Percentiles rank a stretch among this genome's conserved stretches.
Conservation (phyloP, 2,888 invertebrate genomes). For the Drosophila setosimentum region DNA sequence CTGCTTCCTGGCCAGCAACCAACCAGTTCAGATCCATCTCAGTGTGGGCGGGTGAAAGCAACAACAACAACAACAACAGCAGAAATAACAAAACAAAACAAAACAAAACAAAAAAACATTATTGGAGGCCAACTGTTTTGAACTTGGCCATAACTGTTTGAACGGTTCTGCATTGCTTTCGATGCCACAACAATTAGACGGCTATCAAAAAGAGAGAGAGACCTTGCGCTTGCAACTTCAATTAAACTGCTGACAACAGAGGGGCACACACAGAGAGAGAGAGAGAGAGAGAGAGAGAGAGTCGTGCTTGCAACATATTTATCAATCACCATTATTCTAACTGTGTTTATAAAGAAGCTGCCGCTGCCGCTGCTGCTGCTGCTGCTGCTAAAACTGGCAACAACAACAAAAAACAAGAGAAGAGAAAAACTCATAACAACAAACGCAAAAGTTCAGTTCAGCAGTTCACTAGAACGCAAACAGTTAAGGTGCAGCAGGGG, state of each 20-base stretch:
- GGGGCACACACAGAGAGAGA: constrained; percentile 1
- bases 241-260: constrained; percentile 56
- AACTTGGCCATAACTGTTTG: constrained; percentile 42
- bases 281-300: constrained; percentile 32
- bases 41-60: constrained; percentile 67
- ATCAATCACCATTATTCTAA: constrained; percentile 82
- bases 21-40: constrained; percentile 9
- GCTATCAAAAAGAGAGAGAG: constrained; percentile 4
- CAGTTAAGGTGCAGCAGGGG: constrained; percentile 9
- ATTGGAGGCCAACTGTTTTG: constrained; percentile 10
- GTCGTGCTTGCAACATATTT: constrained; percentile 79
- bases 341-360: constrained; percentile 63
- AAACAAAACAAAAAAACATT: neutral
- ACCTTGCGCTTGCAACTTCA: constrained; percentile 72
- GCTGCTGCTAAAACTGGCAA: too few relatives aligned
- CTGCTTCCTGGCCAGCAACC: constrained; percentile 36
- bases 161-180: constrained; percentile 6
- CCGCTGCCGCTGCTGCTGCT: neutral
- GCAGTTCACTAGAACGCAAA: constrained; percentile 57
- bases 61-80: constrained; percentile 1
- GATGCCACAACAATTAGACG: constrained; percentile 72
- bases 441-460: constrained; percentile 67
- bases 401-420: neutral
- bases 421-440: constrained; percentile 67
- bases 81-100: neutral